A percentile compares a stretch with the other conserved stretches of the same genome.
Evolutionary conservation across 2,113 vertebrate species (phyloP).

Genomic region (Lipotes vexillifer): DNA sequence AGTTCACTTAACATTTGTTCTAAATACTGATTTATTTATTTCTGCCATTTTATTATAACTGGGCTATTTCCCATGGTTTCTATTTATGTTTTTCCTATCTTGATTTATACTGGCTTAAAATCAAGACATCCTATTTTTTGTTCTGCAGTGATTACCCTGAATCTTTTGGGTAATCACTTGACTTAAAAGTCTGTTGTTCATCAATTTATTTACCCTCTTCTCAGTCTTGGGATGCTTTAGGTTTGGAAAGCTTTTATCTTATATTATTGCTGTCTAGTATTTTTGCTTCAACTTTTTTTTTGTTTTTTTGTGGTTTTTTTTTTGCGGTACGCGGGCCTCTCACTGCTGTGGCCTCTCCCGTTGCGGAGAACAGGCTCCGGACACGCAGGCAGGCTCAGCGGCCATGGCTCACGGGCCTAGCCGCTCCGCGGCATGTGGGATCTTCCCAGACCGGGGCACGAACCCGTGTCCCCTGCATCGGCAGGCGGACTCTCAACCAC

Average conservation of each 20-base stretch:
- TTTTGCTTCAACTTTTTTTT: background rate
- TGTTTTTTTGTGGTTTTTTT: too few relatives aligned
- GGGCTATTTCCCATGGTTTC: background rate
- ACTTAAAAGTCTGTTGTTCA: background rate
- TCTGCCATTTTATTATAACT: slow-evolving; percentile 7
- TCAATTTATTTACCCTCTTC: background rate
- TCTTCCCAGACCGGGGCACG: too few relatives aligned
- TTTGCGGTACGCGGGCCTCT: too few relatives aligned
- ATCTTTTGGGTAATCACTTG: background rate
- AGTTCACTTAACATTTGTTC: background rate
- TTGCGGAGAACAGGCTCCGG: too few relatives aligned
- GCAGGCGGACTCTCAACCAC: too few relatives aligned
- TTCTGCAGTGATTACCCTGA: background rate
- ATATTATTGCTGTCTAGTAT: background rate
- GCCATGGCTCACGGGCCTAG: too few relatives aligned
- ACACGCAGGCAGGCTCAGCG: too few relatives aligned
- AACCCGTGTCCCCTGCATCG: too few relatives aligned
- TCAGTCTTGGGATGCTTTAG: background rate
- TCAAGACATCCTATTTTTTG: slow-evolving; percentile 1
- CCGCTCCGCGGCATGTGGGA: too few relatives aligned
- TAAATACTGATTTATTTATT: background rate
- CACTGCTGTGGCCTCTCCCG: too few relatives aligned
- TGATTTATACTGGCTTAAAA: background rate
- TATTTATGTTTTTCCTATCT: background rate
- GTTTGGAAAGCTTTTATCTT: background rate